These are phyloP conservation scores for Bryconaethiops microstoma DNA, from an alignment of 2,797 vertebrate genomes.

Conservation along the genomic window DNA sequence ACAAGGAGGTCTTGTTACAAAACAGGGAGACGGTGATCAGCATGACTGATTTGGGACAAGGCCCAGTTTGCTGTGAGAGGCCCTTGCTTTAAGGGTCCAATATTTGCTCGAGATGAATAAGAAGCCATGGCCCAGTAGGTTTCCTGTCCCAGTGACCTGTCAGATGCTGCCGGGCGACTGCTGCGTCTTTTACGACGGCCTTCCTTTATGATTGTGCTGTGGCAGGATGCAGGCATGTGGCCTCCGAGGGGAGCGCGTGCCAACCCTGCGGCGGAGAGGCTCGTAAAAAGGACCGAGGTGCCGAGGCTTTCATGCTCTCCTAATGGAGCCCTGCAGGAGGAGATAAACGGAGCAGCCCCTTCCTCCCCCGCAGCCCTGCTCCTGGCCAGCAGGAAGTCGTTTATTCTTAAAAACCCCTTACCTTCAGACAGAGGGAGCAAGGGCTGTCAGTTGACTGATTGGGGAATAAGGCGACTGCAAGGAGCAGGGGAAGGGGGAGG, in stretches of 20 bases:
- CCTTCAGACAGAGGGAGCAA: slow-evolving; percentile 22
- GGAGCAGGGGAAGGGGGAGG: not conserved
- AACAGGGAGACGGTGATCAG: slow-evolving; percentile 28
- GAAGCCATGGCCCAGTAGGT: slow-evolving; percentile 31
- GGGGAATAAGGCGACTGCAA: slow-evolving; percentile 26
- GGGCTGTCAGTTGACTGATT: slow-evolving; percentile 26
- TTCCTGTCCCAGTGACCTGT: slow-evolving; percentile 56
- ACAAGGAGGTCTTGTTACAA: slow-evolving; percentile 25
- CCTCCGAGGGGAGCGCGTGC: slow-evolving; percentile 44
- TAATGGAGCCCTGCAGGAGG: slow-evolving; percentile 48
- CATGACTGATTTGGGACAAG: slow-evolving; percentile 28
- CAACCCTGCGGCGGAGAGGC: slow-evolving; percentile 34
- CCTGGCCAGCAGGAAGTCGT: slow-evolving; percentile 51
- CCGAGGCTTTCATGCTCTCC: slow-evolving; percentile 54
- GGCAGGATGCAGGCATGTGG: slow-evolving; percentile 31
- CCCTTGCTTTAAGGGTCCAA: slow-evolving; percentile 1
- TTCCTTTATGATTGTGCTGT: slow-evolving; percentile 52
- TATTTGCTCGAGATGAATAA: slow-evolving; percentile 27
- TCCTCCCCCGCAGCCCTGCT: slow-evolving; percentile 32
- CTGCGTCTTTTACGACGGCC: slow-evolving; percentile 58
- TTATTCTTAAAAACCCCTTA: slow-evolving; percentile 47
- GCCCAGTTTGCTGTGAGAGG: slow-evolving; percentile 38
- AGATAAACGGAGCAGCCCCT: slow-evolving; percentile 44
- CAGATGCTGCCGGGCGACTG: slow-evolving; percentile 42
- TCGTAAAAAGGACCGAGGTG: slow-evolving; percentile 52